Conservation (phyloP, 2,888 invertebrate species). For the Operophtera brumata region DNA sequence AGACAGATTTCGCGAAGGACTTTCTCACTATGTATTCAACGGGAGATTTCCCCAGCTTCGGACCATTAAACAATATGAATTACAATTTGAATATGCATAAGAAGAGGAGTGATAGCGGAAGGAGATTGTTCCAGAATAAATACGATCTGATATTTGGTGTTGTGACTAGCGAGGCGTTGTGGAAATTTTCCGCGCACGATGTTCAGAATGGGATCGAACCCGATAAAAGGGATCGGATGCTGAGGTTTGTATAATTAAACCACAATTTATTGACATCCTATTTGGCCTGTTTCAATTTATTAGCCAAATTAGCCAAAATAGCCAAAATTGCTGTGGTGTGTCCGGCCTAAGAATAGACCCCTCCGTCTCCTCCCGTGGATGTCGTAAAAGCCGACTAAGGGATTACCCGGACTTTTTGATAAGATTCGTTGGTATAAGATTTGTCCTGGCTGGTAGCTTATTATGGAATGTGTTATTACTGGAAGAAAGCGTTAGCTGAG, state of each 20-base stretch:
- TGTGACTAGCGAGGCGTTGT: conserved; percentile 94
- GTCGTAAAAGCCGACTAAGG: no score
- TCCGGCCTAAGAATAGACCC: no score
- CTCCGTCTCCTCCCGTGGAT: no score
- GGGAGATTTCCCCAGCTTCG: conserved; percentile 82
- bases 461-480: no score
- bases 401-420: no score
- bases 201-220: conserved; percentile 93
- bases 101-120: conserved; percentile 82
- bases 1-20: conserved; percentile 91
- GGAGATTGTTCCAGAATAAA: conserved; percentile 81
- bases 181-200: conserved; percentile 92
- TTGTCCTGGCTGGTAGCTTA: no score
- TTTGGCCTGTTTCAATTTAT: background rate
- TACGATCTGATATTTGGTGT: conserved; percentile 95
- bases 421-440: no score
- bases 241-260: conserved; percentile 62
- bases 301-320: background rate
- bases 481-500: no score
- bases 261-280: conserved; percentile 7
- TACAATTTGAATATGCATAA: conserved; percentile 77
- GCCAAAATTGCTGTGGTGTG: no score
- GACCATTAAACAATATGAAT: conserved; percentile 80
- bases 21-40: conserved; percentile 86
- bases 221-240: conserved; percentile 91